phyloP scores from a whole-genome alignment of 2,888 invertebrate species.

The Dryocosmus kuriphilus region DNA sequence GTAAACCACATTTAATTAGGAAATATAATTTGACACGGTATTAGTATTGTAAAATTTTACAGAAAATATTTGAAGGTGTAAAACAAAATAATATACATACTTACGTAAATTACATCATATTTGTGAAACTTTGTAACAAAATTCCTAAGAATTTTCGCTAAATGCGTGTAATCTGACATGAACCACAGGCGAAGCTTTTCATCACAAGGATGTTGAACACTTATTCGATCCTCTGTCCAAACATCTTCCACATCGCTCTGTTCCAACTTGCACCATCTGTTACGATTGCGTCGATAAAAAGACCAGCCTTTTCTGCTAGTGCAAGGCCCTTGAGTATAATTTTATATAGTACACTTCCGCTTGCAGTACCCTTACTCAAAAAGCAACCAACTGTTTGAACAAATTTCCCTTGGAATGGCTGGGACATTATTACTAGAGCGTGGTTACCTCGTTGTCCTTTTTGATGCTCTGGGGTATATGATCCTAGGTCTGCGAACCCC shows the following conservation, averaged over 20 bases:
- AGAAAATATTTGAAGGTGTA: too few species aligned
- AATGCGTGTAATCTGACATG: neutral
- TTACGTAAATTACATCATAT: neutral
- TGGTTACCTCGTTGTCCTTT: too few species aligned
- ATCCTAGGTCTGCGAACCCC: neutral
- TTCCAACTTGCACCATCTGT: neutral
- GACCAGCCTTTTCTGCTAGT: neutral
- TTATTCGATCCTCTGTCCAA: neutral
- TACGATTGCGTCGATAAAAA: neutral
- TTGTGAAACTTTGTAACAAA: neutral
- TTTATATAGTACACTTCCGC: neutral
- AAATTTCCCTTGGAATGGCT: neutral
- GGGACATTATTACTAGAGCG: neutral
- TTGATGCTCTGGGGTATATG: neutral
- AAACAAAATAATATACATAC: too few species aligned
- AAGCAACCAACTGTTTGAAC: neutral
- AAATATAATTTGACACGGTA: too few species aligned
- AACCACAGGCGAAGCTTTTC: neutral
- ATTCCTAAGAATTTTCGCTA: neutral
- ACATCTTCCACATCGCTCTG: neutral
- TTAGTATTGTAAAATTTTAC: too few species aligned
- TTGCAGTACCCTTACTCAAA: neutral
- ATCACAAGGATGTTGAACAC: neutral
- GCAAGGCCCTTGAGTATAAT: neutral
- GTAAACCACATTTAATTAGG: too few species aligned